Evolutionary conservation across 2,113 vertebrate species (phyloP).

Genomic region (Terrapene triunguis): DNA sequence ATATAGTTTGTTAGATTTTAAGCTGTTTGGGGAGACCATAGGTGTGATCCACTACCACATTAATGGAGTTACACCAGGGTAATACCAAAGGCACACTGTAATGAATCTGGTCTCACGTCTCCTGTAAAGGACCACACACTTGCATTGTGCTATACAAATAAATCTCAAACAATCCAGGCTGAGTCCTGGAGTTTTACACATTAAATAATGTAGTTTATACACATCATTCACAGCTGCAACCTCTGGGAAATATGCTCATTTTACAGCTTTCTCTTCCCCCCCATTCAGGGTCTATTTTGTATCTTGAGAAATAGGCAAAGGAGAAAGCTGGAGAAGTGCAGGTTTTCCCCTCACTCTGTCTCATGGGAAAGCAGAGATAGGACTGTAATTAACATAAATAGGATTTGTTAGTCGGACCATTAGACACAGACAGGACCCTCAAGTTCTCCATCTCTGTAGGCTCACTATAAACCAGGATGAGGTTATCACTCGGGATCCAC

Average conservation of each 20-base stretch:
- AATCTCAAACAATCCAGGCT: not conserved
- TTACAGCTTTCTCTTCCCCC: not conserved
- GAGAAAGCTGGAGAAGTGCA: not conserved
- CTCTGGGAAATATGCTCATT: not conserved
- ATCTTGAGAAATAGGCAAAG: not conserved
- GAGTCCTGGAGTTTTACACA: not conserved
- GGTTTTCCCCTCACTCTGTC: not conserved
- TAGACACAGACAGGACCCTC: not conserved
- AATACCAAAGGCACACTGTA: not conserved
- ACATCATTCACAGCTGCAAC: not conserved
- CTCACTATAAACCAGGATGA: not conserved
- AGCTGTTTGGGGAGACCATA: not conserved
- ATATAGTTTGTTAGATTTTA: not conserved
- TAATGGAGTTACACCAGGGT: not conserved
- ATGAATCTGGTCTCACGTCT: not conserved
- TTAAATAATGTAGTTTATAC: not conserved
- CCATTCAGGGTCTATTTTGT: not conserved
- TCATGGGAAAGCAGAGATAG: not conserved
- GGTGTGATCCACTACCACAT: not conserved
- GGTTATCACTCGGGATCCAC: fast-evolving
- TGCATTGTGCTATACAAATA: not conserved
- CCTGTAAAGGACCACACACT: not conserved
- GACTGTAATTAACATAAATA: not conserved
- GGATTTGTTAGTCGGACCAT: not conserved
- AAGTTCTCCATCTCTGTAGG: not conserved